phyloP scores from a whole-genome alignment of 2,888 invertebrate genomes.

The Argynnis bischoffii region DNA sequence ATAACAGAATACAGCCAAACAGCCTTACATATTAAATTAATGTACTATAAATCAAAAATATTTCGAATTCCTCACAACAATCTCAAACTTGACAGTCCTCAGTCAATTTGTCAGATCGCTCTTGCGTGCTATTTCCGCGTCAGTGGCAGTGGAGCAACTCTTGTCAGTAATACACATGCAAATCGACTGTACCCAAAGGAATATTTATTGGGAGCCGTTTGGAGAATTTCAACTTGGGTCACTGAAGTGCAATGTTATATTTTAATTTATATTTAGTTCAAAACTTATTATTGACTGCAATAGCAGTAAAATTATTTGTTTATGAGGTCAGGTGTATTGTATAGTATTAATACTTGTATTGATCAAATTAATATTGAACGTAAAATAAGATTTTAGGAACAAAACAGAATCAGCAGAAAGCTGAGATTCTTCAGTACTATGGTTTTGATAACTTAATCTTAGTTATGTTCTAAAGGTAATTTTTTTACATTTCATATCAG shows the following conservation, averaged over 20 bases:
- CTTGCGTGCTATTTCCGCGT: conserved; percentile 28
- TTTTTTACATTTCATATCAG: no score
- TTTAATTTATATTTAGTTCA: not conserved
- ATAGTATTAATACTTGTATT: no score
- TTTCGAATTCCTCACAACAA: conserved; percentile 4
- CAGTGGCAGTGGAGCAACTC: conserved; percentile 36
- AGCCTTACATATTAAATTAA: not conserved
- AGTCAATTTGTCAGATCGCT: conserved; percentile 30
- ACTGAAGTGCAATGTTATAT: conserved; percentile 22
- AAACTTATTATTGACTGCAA: no score
- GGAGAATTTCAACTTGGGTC: conserved; percentile 43
- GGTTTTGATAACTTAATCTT: no score
- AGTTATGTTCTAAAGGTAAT: no score
- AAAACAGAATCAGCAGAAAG: no score
- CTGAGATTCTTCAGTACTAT: no score
- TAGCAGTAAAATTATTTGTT: no score
- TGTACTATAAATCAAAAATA: conserved; percentile 8
- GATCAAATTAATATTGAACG: no score
- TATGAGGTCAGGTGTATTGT: no score
- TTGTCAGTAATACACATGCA: conserved; percentile 57
- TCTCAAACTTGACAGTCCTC: conserved; percentile 22
- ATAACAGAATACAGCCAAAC: no score
- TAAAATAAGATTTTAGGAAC: no score
- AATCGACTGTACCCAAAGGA: conserved; percentile 53
- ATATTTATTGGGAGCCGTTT: conserved; percentile 49